Percentiles rank a stretch among this genome's conserved stretches.
Evolutionary conservation across 2,888 invertebrate genomes (phyloP).

Genomic region (Cerceris ruficornis): DNA sequence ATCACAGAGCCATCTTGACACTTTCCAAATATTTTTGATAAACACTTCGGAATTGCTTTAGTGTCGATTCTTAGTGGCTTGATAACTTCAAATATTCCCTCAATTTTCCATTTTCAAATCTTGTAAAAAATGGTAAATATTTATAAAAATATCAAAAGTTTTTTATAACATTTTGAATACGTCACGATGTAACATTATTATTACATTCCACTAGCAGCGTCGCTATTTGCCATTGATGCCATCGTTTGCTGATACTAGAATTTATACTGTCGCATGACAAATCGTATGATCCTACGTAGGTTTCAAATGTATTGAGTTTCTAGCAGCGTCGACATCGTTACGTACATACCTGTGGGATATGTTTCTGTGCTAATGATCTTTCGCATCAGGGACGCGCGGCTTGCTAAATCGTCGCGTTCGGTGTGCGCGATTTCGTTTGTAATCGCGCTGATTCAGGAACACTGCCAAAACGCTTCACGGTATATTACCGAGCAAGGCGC

Average conservation of each 20-base stretch:
- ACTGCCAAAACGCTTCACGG: slow-evolving; percentile 45
- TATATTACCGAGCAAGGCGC: slow-evolving; percentile 22
- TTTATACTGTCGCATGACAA: slow-evolving; percentile 28
- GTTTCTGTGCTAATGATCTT: slow-evolving; percentile 42
- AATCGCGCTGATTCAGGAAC: slow-evolving; percentile 48
- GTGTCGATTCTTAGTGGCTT: too few species aligned
- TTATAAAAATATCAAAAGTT: too few species aligned
- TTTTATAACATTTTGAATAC: too few species aligned
- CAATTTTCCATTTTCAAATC: too few species aligned
- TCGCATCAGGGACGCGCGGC: slow-evolving; percentile 48
- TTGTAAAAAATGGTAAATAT: too few species aligned
- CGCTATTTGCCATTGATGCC: too few species aligned
- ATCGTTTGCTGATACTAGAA: not conserved
- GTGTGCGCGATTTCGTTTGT: slow-evolving; percentile 28
- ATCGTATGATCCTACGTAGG: slow-evolving; percentile 44
- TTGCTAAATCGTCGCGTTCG: slow-evolving; percentile 37
- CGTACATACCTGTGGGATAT: slow-evolving; percentile 5
- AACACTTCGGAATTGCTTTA: too few species aligned
- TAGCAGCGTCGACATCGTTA: slow-evolving; percentile 1
- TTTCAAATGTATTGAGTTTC: slow-evolving; percentile 18
- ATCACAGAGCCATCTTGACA: too few species aligned
- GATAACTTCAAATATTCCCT: too few species aligned
- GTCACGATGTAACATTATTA: too few species aligned
- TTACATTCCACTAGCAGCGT: too few species aligned
- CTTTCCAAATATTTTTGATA: too few species aligned